Evolutionary conservation across 1,140 invertebrate genomes (phyloP).

Genomic region (Sinella curviseta): DNA sequence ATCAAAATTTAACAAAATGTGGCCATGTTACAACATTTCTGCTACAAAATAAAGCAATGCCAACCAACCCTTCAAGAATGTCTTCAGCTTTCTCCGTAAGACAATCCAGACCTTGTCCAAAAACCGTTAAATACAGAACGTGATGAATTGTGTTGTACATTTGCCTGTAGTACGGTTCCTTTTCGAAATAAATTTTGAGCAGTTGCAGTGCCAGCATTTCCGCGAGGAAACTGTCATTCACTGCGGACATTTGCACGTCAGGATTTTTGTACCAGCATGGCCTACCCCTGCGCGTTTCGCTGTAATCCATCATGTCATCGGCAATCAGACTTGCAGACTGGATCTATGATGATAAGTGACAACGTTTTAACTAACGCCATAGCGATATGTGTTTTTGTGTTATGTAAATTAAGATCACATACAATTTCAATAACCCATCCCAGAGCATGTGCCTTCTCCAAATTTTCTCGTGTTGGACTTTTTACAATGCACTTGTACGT

Average conservation of each 20-base stretch:
- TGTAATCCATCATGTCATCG: conserved; percentile 91
- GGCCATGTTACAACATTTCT: neutral
- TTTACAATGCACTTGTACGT: neutral
- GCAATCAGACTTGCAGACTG: conserved; percentile 85
- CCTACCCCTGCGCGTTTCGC: conserved; percentile 75
- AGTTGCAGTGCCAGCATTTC: neutral
- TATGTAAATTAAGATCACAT: neutral
- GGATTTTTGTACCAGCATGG: conserved; percentile 86
- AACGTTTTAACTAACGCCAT: neutral
- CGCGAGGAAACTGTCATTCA: conserved; percentile 84
- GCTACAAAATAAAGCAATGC: neutral
- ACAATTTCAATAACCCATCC: conserved; percentile 18
- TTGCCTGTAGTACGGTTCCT: conserved; percentile 7
- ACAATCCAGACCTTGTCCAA: conserved; percentile 19
- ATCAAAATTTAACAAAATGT: neutral
- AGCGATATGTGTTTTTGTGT: neutral
- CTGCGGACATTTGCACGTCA: conserved; percentile 74
- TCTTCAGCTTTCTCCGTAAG: neutral
- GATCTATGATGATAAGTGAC: conserved; percentile 50
- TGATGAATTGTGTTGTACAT: neutral
- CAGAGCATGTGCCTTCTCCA: neutral
- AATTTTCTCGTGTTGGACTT: neutral
- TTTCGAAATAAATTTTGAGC: neutral
- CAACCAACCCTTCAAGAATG: neutral
- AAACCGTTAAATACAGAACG: neutral